Evolutionary conservation across 2,888 invertebrate species (phyloP), one percentile per base, ranked within the genome.

Genomic region (Agrypnus murinus): DNA sequence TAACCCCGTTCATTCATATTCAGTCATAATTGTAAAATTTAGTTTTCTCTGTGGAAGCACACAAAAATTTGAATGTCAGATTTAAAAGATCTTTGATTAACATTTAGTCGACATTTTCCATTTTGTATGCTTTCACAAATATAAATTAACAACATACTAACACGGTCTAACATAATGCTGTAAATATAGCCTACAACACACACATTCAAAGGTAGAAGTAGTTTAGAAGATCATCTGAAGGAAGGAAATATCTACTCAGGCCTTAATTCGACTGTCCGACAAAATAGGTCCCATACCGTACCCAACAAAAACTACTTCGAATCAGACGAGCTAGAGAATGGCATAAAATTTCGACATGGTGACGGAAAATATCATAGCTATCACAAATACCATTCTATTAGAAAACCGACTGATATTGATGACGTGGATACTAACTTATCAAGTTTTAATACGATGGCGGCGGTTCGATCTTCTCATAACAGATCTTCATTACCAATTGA

Each of bases 151-250:
- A 74, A 81, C 76, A 80, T 76, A 82, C 83, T 84, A 84, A 84
- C 83, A 84, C 81, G 78, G 81, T 83, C 81, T 84, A 85, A 85
- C 84, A 82, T 82, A 79, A 77, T 83, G 82, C 83, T 85, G 84
- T 85, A 85, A 84, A 80, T 81, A 81, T 82, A 83, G 83, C 83
- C 82, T 80, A 83, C 83, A 74, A 84, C 84, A 85, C 83, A 82
- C 80, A 84, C 84, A 82, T 84, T 84, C 84, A 85, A 84, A 82
- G 84, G 84, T 84, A 84, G 85, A 81, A 83, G 83, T 84, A 84
- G 82, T 81, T 80, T 82, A 81, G 84, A 83, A 76, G 80, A 79
- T 75, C 76, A 79, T 77, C 77, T 76, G 78, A 81, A 69, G 69
- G 72, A 79, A 77, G 81, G 80, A 71, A 81, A 80, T 78, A 73